Conservation (phyloP, 2,888 invertebrate species). For the Cryptocephalus primarius region DNA sequence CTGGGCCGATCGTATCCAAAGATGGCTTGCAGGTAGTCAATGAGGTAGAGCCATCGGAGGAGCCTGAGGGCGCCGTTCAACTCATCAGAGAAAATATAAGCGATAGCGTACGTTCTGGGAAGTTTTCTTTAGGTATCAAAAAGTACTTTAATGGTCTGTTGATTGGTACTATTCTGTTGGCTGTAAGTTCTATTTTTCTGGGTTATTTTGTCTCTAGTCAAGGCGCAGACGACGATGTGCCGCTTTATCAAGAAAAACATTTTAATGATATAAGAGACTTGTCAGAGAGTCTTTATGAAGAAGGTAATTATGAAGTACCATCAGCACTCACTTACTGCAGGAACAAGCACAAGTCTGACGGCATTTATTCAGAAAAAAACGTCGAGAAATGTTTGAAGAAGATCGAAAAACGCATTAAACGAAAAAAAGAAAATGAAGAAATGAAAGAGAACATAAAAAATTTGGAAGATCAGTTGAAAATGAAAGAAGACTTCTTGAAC, state of each 20-base stretch:
- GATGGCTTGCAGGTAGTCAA: no score
- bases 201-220: slow-evolving; percentile 1
- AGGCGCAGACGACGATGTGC: slow-evolving; percentile 3
- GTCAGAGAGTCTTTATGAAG: slow-evolving; percentile 2
- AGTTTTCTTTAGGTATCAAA: slow-evolving; percentile 1
- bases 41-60: no score
- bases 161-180: slow-evolving; percentile 5
- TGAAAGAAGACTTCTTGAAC: slow-evolving; percentile 6
- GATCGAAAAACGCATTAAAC: slow-evolving; percentile 2
- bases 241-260: slow-evolving; percentile 1
- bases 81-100: neutral
- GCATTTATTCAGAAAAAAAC: slow-evolving; percentile 3
- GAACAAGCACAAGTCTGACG: slow-evolving; percentile 6
- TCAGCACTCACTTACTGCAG: slow-evolving; percentile 5
- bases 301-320: slow-evolving; percentile 4
- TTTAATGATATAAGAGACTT: neutral
- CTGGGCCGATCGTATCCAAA: no score
- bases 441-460: slow-evolving; percentile 3
- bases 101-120: neutral
- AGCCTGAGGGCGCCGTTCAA: neutral
- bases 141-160: slow-evolving; percentile 6
- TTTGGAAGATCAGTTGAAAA: slow-evolving; percentile 4
- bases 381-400: slow-evolving; percentile 5
- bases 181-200: slow-evolving; percentile 6
- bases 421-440: neutral